Evolutionary conservation across 2,113 vertebrate genomes (phyloP).

Genomic region (Callipepla californica): DNA sequence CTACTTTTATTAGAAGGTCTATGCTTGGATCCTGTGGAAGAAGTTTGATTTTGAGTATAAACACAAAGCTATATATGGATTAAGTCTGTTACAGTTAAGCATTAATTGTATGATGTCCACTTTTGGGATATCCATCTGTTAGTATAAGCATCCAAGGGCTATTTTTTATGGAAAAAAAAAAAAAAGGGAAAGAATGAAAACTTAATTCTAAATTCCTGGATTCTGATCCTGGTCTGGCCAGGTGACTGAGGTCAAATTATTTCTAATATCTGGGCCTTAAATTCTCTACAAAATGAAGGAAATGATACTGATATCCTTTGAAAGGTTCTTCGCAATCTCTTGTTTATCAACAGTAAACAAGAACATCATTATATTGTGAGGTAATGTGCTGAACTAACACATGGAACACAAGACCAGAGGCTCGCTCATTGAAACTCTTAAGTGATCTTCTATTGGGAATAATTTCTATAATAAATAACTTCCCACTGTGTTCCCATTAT

Average conservation of each 20-base stretch:
- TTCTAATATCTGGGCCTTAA: not conserved
- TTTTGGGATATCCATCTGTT: not conserved
- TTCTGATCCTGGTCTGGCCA: not conserved
- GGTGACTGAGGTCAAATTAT: not conserved
- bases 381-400: not conserved
- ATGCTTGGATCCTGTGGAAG: fast-evolving
- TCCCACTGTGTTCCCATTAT: not conserved
- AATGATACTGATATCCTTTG: not conserved
- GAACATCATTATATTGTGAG: not conserved
- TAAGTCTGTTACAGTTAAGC: not conserved
- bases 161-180: not conserved
- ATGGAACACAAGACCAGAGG: not conserved
- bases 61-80: not conserved
- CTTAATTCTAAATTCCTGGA: not conserved
- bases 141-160: not conserved
- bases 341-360: not conserved
- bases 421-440: conserved; percentile 7
- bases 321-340: not conserved
- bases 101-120: not conserved
- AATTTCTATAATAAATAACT: conserved; percentile 28
- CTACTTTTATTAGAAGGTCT: not conserved
- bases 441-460: not conserved
- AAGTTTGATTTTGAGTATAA: not conserved
- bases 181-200: not conserved
- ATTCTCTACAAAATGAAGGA: not conserved